Evolutionary conservation across 2,113 vertebrate genomes (phyloP), one percentile per base, ranked within the genome.

Genomic region (Psettodes erumei): DNA sequence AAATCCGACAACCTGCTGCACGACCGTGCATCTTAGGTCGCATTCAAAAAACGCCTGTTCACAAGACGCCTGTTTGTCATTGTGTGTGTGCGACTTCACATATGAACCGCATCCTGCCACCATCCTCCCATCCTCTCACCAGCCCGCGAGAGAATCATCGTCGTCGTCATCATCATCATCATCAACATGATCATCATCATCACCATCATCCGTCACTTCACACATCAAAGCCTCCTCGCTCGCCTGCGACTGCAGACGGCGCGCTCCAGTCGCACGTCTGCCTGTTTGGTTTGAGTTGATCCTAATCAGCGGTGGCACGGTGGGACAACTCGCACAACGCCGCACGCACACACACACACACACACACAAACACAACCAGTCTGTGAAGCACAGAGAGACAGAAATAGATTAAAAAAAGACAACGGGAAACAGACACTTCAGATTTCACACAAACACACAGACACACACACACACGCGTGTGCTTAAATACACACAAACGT

Each of bases 201-300:
- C 19, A 37, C 12, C 59, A 10, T 81, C 88, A 75, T 74, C 77
- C 59, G 45, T 85, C 85, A 84, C 78, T 28, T 78, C 50, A 4
- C 80, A 70, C 84, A 84, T 87, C 82, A 86, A 67, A 88, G 78
- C 71, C 33, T 55, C 67, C 33, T 45, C 63, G 21, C 64, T 30
- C 53, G 27, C 66, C 74, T 63, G 71, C 71, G 86, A 73, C 68
- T 84, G 63, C 63, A 72, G 23, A 71, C 69, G 70, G 21, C 62
- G 48, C 71, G 25, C 79, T 81, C 74, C 61, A 72, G 74, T 79
- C 79, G 71, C 84, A 77, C 74, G 43, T 85, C 84, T 79, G 21
- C 35, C 77, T 84, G 83, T 85, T 87, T 85, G 81, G 71, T 76
- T 89, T 69, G 64, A 80, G 72, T 68, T 88, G 81, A 90, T 90